A percentile compares a stretch with the other conserved stretches of the same genome.
phyloP scores from a whole-genome alignment of 2,797 vertebrate species.

The Anomalospiza imberbis region DNA sequence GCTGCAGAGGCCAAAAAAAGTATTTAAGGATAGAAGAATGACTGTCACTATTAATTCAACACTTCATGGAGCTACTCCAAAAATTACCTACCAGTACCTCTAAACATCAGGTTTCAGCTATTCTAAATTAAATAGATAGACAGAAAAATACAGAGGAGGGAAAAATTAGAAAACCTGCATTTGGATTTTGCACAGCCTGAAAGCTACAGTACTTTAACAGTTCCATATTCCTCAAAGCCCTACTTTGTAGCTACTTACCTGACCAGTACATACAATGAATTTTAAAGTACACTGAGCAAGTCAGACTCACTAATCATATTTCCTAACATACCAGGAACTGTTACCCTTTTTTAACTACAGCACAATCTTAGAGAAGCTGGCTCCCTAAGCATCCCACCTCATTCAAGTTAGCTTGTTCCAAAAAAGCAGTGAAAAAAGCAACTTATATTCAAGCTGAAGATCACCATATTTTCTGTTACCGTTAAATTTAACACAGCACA shows the following conservation, averaged over 20 bases:
- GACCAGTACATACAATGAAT: not conserved
- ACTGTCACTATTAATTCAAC: not conserved
- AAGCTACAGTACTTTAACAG: not conserved
- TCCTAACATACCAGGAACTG: not conserved
- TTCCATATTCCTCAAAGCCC: not conserved
- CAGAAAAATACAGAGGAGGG: not conserved
- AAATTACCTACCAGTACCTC: not conserved
- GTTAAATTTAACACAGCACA: not conserved
- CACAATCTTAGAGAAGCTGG: not conserved
- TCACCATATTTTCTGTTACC: not conserved
- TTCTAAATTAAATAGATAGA: not conserved
- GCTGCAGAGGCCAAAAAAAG: not conserved
- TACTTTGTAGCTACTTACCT: not conserved
- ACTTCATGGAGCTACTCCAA: not conserved
- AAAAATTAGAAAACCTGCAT: fast-evolving
- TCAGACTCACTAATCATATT: not conserved
- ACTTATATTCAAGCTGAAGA: not conserved
- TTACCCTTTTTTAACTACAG: not conserved
- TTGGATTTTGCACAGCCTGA: not conserved
- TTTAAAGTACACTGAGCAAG: not conserved
- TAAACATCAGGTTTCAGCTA: not conserved
- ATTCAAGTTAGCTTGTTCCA: not conserved
- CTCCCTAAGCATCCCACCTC: not conserved
- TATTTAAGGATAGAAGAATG: not conserved
- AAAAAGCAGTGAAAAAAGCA: not conserved